Percentiles rank a stretch among this genome's conserved stretches.
Evolutionary conservation across 2,113 vertebrate genomes (phyloP).

Genomic region (Lepus americanus): DNA sequence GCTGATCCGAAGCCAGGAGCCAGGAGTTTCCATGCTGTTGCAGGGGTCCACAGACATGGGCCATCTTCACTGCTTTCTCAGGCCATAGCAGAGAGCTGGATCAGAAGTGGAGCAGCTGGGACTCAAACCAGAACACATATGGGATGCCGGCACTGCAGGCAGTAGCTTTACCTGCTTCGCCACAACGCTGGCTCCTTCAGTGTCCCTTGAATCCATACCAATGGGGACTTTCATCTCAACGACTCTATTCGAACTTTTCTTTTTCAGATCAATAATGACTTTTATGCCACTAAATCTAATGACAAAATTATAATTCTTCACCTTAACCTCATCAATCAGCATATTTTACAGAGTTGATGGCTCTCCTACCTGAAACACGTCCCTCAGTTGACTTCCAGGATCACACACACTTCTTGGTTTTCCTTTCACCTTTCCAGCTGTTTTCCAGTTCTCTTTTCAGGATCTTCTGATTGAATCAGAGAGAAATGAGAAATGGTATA

Average conservation of each 20-base stretch:
- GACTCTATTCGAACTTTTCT: background rate
- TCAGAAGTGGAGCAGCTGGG: too few species aligned
- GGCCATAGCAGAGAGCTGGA: too few species aligned
- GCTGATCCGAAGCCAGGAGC: too few species aligned
- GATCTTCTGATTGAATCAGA: constrained; percentile 13
- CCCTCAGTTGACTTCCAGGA: constrained; percentile 14
- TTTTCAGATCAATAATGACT: background rate
- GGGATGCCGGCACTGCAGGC: too few species aligned
- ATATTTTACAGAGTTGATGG: constrained; percentile 1
- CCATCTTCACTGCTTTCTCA: too few species aligned
- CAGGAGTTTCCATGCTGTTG: too few species aligned
- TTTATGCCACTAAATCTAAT: background rate
- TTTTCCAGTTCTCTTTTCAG: constrained; percentile 22
- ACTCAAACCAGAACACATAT: too few species aligned
- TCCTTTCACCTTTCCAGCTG: background rate
- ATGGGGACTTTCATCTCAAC: background rate
- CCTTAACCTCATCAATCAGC: background rate
- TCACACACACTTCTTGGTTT: background rate
- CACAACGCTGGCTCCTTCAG: too few species aligned
- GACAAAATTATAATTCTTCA: background rate
- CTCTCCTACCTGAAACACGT: constrained; percentile 14
- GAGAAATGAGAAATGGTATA: constrained; percentile 42
- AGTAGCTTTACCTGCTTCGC: too few species aligned
- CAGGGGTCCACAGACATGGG: too few species aligned
- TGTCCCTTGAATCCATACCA: background rate